phyloP scores from a whole-genome alignment of 2,888 invertebrate genomes.

The Troides helena region DNA sequence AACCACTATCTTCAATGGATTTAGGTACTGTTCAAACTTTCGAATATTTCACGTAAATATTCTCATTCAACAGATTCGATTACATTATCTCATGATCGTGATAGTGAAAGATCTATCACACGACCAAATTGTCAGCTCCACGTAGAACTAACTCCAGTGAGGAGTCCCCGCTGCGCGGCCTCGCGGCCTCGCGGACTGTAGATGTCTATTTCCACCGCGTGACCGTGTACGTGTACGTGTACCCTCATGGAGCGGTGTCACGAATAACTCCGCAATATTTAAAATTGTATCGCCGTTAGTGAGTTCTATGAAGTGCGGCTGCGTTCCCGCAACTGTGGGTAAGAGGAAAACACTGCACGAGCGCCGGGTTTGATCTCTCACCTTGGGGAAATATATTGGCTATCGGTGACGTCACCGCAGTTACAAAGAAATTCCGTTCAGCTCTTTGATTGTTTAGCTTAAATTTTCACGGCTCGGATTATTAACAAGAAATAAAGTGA shows the following conservation, averaged over 20 bases:
- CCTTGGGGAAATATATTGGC: slow-evolving; percentile 5
- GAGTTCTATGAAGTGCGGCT: slow-evolving; percentile 7
- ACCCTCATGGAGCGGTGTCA: not conserved
- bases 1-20: too few species aligned
- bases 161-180: too few species aligned
- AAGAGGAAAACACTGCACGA: slow-evolving; percentile 15
- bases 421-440: slow-evolving; percentile 6
- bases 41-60: too few species aligned
- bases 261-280: slow-evolving; percentile 3
- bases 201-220: too few species aligned
- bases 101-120: too few species aligned
- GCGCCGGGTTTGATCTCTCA: not conserved
- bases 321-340: slow-evolving; percentile 11
- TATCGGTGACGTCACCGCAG: slow-evolving; percentile 7
- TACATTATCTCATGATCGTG: too few species aligned
- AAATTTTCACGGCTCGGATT: not conserved
- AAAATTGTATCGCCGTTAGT: not conserved
- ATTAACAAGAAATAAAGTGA: slow-evolving; percentile 3
- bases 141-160: too few species aligned
- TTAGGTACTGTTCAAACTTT: too few species aligned
- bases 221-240: too few species aligned
- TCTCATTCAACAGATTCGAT: too few species aligned
- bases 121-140: too few species aligned
- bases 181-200: too few species aligned
- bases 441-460: not conserved